A percentile compares a stretch with the other conserved stretches of the same genome.
Evolutionary conservation across 2,797 vertebrate species (phyloP).

Genomic region (Sebastiscus albofasciatus): DNA sequence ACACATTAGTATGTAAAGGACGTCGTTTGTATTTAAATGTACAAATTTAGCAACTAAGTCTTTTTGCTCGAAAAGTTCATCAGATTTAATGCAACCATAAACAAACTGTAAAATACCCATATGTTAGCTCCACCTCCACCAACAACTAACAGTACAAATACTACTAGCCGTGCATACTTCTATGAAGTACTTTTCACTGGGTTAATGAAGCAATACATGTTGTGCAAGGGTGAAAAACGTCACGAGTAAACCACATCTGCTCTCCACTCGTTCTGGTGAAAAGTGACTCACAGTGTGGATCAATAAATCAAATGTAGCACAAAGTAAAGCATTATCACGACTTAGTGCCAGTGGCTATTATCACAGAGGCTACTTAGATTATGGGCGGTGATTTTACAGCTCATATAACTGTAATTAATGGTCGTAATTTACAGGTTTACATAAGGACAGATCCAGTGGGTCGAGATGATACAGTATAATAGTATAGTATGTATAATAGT

Average conservation of each 20-base stretch:
- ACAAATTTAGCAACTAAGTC: neutral
- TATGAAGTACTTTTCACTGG: neutral
- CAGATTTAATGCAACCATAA: neutral
- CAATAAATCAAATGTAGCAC: neutral
- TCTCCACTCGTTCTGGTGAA: neutral
- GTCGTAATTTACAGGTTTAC: constrained; percentile 40
- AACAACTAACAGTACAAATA: neutral
- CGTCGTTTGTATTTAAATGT: neutral
- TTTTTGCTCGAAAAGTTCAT: neutral
- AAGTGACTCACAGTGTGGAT: neutral
- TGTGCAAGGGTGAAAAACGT: neutral
- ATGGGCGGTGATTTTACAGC: neutral
- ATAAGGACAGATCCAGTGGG: neutral
- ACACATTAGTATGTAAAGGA: neutral
- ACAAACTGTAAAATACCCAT: neutral
- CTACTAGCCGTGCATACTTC: neutral
- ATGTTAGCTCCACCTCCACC: neutral
- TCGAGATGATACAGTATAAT: no score
- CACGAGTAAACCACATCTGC: neutral
- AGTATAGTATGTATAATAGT: no score
- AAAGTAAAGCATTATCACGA: neutral
- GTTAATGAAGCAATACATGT: neutral
- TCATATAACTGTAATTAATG: constrained; percentile 33
- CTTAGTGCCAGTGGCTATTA: neutral
- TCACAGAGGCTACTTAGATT: neutral